Percentiles rank a stretch among this genome's conserved stretches.
Evolutionary conservation across 2,113 vertebrate genomes (phyloP).

Genomic region (Crypturellus undulatus): DNA sequence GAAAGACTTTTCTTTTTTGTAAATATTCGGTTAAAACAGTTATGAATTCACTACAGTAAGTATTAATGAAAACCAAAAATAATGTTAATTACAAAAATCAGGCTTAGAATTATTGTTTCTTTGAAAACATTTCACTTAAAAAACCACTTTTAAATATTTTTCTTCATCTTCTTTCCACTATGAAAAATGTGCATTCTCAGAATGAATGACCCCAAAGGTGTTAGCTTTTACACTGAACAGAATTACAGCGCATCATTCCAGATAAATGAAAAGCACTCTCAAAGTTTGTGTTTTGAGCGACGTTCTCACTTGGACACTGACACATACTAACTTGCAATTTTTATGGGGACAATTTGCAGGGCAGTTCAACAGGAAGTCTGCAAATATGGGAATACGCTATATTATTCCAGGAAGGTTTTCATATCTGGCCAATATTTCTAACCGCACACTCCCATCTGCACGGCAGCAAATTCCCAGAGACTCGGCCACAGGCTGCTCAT

Average conservation of each 20-base stretch:
- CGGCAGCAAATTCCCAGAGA: neutral
- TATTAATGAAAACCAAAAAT: neutral
- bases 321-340: neutral
- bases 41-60: neutral
- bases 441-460: neutral
- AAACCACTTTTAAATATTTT: constrained; percentile 13
- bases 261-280: neutral
- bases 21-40: neutral
- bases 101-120: constrained; percentile 6
- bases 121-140: neutral
- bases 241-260: constrained; percentile 27
- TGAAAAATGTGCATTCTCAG: constrained; percentile 30
- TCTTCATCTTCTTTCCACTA: constrained; percentile 29
- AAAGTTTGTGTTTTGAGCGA: neutral
- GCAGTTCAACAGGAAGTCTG: neutral
- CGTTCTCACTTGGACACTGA: neutral
- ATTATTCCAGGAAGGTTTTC: neutral
- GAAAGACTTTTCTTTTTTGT: constrained; percentile 14
- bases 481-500: neutral
- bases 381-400: neutral
- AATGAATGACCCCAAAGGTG: constrained; percentile 20
- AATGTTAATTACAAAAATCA: neutral
- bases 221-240: constrained; percentile 27
- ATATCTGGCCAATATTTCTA: neutral
- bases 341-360: neutral